phyloP scores from a whole-genome alignment of 2,797 vertebrate genomes.

The Melanogrammus aeglefinus region DNA sequence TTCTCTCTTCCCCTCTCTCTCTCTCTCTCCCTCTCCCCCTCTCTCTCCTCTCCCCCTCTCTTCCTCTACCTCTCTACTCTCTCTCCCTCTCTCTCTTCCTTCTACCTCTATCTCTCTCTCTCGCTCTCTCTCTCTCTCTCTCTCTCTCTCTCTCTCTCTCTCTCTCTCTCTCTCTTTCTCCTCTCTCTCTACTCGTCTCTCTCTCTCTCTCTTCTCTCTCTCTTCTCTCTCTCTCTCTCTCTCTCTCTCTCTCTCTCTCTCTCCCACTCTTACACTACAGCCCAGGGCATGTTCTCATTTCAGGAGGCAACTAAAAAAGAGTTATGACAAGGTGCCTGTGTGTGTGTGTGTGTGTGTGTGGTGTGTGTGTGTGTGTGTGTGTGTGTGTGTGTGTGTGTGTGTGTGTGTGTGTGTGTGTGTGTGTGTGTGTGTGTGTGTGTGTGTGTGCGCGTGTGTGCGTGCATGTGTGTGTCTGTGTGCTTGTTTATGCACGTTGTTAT shows the following conservation, averaged over 20 bases:
- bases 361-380: slow-evolving; percentile 16
- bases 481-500: neutral
- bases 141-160: neutral
- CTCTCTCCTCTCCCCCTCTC: neutral
- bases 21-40: neutral
- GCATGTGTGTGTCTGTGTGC: slow-evolving; percentile 14
- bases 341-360: slow-evolving; percentile 17
- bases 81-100: neutral
- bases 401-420: slow-evolving; percentile 19
- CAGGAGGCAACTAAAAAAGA: slow-evolving; percentile 41
- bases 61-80: neutral
- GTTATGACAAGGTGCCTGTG: slow-evolving; percentile 49
- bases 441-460: slow-evolving; percentile 13
- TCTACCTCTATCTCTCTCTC: neutral
- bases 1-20: neutral
- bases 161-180: neutral
- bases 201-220: neutral
- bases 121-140: too few species aligned
- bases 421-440: slow-evolving; percentile 16
- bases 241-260: neutral
- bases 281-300: slow-evolving; percentile 67
- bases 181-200: neutral
- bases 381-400: slow-evolving; percentile 10
- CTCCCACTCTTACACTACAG: slow-evolving; percentile 4
- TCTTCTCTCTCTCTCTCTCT: neutral